A percentile compares a stretch with the other conserved stretches of the same genome.
Conservation (phyloP, 35 echinoderm and acorn worm genomes). For the Amphiura filiformis region DNA sequence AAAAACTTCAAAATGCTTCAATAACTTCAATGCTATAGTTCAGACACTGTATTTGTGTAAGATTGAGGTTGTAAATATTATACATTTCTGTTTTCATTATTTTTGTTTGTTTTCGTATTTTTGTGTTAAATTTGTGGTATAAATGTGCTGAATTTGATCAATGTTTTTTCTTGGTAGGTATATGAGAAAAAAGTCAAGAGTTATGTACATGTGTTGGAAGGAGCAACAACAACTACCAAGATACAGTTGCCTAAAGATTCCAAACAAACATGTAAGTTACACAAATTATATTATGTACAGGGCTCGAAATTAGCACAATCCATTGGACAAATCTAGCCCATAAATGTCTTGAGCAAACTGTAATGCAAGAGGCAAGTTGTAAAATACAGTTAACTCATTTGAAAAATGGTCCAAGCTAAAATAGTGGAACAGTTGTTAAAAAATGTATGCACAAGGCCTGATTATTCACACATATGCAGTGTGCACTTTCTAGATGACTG, state of each 20-base stretch:
- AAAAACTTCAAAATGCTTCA: too few relatives aligned
- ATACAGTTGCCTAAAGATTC: constrained; percentile 94
- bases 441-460: too few relatives aligned
- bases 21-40: neutral
- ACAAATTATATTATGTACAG: neutral
- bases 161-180: too few relatives aligned
- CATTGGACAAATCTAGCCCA: neutral
- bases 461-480: too few relatives aligned
- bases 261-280: constrained; percentile 86
- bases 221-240: constrained; percentile 82
- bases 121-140: too few relatives aligned
- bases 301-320: neutral
- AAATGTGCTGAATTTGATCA: too few relatives aligned
- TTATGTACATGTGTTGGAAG: constrained; percentile 77
- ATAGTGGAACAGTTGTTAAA: too few relatives aligned
- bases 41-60: neutral
- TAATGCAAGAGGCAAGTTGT: neutral
- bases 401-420: too few relatives aligned
- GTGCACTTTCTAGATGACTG: too few relatives aligned
- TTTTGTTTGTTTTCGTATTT: too few relatives aligned
- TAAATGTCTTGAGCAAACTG: neutral
- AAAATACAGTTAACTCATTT: neutral
- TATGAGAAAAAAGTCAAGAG: constrained; percentile 98
- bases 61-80: too few relatives aligned
- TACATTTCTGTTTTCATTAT: too few relatives aligned